These are phyloP conservation scores for Ischnus inquisitorius DNA, from an alignment of 2,888 invertebrate species.

Conservation along the genomic window DNA sequence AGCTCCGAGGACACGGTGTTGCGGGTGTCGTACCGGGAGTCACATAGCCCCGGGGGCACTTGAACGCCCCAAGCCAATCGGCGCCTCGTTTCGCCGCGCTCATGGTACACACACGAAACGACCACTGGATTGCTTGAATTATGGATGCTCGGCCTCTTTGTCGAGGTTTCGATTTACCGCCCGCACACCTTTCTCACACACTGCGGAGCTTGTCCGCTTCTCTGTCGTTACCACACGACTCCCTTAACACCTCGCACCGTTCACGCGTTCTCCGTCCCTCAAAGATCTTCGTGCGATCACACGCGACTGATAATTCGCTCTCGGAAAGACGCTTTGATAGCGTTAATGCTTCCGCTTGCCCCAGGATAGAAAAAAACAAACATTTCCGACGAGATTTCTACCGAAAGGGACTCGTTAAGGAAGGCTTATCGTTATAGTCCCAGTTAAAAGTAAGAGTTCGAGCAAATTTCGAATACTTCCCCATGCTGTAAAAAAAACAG, in stretches of 20 bases:
- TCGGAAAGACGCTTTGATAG: constrained; percentile 45
- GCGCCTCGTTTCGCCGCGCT: constrained; percentile 72
- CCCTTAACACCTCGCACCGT: background rate
- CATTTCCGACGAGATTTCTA: background rate
- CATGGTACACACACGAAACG: constrained; percentile 71
- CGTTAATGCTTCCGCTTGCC: constrained; percentile 23
- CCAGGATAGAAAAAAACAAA: background rate
- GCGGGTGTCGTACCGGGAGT: constrained; percentile 68
- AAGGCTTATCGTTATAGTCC: too few relatives aligned
- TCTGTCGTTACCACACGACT: constrained; percentile 9
- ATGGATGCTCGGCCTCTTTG: constrained; percentile 82
- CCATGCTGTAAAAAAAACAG: background rate
- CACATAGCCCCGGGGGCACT: constrained; percentile 37
- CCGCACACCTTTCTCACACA: constrained; percentile 67
- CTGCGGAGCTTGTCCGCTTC: constrained; percentile 20
- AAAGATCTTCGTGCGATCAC: constrained; percentile 77
- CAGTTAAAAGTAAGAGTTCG: too few relatives aligned
- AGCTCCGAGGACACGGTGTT: constrained; percentile 59
- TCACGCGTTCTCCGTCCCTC: constrained; percentile 15
- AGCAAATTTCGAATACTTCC: too few relatives aligned
- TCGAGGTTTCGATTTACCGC: constrained; percentile 75
- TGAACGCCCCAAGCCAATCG: constrained; percentile 77
- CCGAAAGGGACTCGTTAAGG: too few relatives aligned
- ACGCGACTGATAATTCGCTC: constrained; percentile 81
- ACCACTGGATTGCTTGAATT: constrained; percentile 83